Conservation (phyloP, 2,113 vertebrate genomes). For the Perca fluviatilis region DNA sequence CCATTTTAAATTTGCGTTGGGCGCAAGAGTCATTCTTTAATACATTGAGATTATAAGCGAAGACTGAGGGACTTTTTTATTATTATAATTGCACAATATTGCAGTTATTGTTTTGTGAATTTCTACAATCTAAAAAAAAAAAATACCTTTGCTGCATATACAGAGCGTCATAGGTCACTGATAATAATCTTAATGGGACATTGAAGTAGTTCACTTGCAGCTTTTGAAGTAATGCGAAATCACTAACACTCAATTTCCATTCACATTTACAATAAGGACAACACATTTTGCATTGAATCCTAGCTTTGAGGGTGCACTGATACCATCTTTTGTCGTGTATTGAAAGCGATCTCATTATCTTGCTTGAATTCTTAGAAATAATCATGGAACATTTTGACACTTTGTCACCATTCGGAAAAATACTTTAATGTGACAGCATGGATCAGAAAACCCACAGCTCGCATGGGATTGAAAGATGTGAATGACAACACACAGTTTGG, state of each 20-base stretch:
- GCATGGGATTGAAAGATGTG: too few relatives aligned
- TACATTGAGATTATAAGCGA: background rate
- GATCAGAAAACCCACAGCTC: background rate
- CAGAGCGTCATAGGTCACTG: background rate
- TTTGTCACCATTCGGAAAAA: background rate
- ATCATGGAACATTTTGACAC: background rate
- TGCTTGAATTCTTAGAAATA: too few relatives aligned
- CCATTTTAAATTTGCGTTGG: too few relatives aligned
- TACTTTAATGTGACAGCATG: background rate
- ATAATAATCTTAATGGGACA: too few relatives aligned
- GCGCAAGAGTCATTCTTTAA: background rate
- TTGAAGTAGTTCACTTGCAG: background rate
- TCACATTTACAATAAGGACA: background rate
- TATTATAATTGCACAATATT: background rate
- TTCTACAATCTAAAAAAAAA: background rate
- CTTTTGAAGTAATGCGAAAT: background rate
- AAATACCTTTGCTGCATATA: background rate
- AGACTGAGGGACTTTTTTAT: background rate
- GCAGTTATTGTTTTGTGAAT: background rate
- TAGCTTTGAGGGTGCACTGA: background rate
- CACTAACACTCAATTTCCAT: background rate
- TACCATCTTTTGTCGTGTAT: background rate
- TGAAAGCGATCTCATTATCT: background rate
- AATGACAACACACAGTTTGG: too few relatives aligned
- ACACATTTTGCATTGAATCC: background rate